Base-by-base conservation (phyloP, 2,113 vertebrate species). In the Pithys albifrons region DNA sequence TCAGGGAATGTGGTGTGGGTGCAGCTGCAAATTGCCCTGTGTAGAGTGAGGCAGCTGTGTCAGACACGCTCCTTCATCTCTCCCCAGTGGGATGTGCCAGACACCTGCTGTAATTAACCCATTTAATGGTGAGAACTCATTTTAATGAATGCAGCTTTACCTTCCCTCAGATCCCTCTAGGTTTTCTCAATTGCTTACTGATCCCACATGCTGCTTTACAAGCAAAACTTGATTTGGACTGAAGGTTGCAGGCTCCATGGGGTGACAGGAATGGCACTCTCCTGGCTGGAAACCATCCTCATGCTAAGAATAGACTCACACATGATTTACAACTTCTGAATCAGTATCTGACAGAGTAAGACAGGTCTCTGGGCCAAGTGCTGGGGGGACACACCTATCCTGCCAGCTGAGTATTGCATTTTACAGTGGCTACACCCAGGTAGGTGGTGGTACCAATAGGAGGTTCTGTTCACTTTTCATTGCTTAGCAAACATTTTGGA, bases 1-100 rank as follows among this genome's bases (percentile, higher is more conserved):
- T 52, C 3, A 2, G 54, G 24, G 27, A 69, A 8, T 2, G 2
- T 0, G 1, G 3, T 1, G 6, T 7, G 17, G 43, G 52, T 6
- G 7, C 25, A 52, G 74, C 33, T 3, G 0, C 52, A 4, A 20
- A 9, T 4, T 1, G 0, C 59, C 49, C 59, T 4, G 45, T 0
- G 3, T 19, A 6, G 52, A 25, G 23, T 3, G 9, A 62, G 29
- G 49, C 18, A 29, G 25, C 45, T 45, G 54, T 2, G 0, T 27
- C 65, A 61, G 77, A 43, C 52, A 48, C 1, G 0, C 28, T 83
- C 62, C 54, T 62, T 17, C 48, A 14, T 19, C 58, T 31, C 45
- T 39, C 62, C 64, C 57, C 1, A 0, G 49, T 16, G 76, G 46
- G 37, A 43, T 46, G 43, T 84, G 84, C 48, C 51, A 62, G 52